Conservation (phyloP, 2,797 vertebrate species). For the Miichthys miiuy region DNA sequence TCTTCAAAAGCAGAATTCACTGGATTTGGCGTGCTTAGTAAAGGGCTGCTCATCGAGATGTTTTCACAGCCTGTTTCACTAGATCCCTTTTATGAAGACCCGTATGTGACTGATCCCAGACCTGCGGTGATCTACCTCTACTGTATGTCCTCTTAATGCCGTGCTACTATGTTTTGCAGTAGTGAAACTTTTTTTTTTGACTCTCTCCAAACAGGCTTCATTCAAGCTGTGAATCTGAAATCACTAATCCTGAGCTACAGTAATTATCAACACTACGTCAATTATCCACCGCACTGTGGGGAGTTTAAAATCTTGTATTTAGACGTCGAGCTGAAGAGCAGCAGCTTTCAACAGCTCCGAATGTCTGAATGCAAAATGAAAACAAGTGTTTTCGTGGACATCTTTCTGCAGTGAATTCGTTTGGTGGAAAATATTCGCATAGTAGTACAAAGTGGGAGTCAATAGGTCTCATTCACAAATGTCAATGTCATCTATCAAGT, state of each 20-base stretch:
- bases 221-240: constrained; percentile 45
- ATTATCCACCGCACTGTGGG: constrained; percentile 29
- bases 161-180: not conserved
- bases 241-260: constrained; percentile 73
- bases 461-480: constrained; percentile 61
- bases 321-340: constrained; percentile 29
- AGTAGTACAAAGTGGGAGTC: constrained; percentile 65
- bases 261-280: constrained; percentile 50
- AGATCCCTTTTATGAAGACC: constrained; percentile 47
- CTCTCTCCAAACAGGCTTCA: constrained; percentile 13
- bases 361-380: constrained; percentile 46
- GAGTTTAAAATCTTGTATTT: constrained; percentile 49
- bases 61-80: constrained; percentile 30
- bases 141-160: not conserved
- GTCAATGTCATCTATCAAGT: constrained; percentile 69
- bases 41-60: constrained; percentile 45
- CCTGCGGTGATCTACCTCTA: constrained; percentile 28
- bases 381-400: constrained; percentile 30
- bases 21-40: constrained; percentile 58
- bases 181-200: not conserved
- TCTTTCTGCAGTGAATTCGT: constrained; percentile 39
- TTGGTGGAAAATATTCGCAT: constrained; percentile 68
- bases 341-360: not conserved
- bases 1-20: constrained; percentile 54
- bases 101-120: constrained; percentile 55